Conservation (phyloP, 2,113 vertebrate genomes). For the Sminthopsis crassicaudata region DNA sequence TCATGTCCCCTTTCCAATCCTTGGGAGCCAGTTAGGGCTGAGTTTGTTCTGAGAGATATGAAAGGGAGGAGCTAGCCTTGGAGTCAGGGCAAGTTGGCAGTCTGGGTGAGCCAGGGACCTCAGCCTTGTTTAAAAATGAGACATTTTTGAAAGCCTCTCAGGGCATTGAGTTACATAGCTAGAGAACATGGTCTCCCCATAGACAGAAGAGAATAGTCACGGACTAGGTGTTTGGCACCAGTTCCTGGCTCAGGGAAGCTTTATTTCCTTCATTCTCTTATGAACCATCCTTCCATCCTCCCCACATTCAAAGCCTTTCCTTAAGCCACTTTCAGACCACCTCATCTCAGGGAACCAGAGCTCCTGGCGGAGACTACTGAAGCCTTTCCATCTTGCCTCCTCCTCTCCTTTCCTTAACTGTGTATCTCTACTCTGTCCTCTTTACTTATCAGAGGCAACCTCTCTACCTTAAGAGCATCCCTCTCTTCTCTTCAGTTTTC, state of each 20-base stretch:
- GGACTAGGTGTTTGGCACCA: not conserved
- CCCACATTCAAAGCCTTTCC: not conserved
- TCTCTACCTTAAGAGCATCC: not conserved
- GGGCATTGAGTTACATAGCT: not conserved
- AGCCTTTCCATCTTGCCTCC: not conserved
- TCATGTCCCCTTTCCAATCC: not conserved
- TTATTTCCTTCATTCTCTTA: not conserved
- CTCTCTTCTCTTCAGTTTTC: not conserved
- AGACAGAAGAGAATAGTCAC: not conserved
- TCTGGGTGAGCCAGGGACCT: not conserved
- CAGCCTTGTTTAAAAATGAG: not conserved
- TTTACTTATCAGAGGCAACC: not conserved
- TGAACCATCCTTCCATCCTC: not conserved
- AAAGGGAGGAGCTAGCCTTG: not conserved
- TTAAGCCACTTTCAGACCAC: not conserved
- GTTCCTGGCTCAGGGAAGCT: not conserved
- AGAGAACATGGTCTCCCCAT: not conserved
- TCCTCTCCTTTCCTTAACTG: not conserved
- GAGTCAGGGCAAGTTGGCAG: slow-evolving; percentile 6
- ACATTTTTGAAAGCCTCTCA: slow-evolving; percentile 6
- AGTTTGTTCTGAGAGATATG: not conserved
- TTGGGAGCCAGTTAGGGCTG: not conserved
- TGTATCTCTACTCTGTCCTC: not conserved
- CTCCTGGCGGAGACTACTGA: not conserved
- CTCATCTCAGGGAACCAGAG: not conserved